Evolutionary conservation across 2,797 vertebrate species (phyloP), one percentile per base, ranked within the genome.

Genomic region (Carduelis carduelis): DNA sequence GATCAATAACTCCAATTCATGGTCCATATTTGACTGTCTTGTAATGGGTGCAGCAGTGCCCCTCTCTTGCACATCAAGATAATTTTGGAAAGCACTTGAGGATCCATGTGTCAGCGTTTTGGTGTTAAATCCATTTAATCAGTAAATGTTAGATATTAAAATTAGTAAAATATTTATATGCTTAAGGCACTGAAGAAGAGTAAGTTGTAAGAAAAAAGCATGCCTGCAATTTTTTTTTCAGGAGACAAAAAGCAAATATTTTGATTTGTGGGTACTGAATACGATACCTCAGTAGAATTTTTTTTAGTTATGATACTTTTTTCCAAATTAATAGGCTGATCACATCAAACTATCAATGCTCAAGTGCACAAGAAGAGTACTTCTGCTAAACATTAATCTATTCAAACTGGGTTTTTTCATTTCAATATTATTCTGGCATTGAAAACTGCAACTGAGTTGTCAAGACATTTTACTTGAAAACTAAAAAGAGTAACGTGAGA

Each of bases 51-150:
- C 44, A 79, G 69, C 12, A 82, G 72, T 22, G 59, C 89, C 94
- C 86, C 46, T 55, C 21, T 70, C 49, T 43, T 32, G 8, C 41
- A 23, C 18, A 53, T 80, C 71, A 91, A 59, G 93, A 83, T 41
- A 83, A 90, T 89, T 95, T 80, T 94, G 56, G 49, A 95, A 96
- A 93, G 35, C 12, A 39, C 60, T 83, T 79, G 71, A 84, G 19
- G 12, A 93, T 6, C 21, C 11, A 15, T 26, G 28, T 89, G 28
- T 24, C 2, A 9, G 9, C 3, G 0, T 35, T 94, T 97, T 94
- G 61, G 19, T 79, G 65, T 89, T 76, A 94, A 92, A 93, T 71
- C 21, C 4, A 14, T 91, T 94, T 70, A 47, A 83, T 88, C 52
- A 82, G 21, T 86, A 87, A 95, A 68, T 13, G 57, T 37, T 83